Evolutionary conservation across 2,797 vertebrate species (phyloP), one percentile per base, ranked within the genome.

Genomic region (Neopelma chrysocephalum): DNA sequence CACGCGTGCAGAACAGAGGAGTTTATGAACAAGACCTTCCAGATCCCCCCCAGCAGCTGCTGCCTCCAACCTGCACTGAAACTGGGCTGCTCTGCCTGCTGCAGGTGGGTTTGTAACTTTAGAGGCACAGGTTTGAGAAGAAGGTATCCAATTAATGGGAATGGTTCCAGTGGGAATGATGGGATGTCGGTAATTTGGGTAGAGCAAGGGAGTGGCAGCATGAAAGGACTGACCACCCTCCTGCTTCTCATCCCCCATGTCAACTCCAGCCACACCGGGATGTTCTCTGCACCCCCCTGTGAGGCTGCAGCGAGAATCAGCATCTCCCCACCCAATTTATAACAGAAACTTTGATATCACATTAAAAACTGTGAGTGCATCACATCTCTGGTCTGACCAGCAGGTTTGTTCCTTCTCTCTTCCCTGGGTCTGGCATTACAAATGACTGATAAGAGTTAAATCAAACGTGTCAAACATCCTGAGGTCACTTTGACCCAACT

Each of bases 201-300:
- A 82, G n/a, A 91, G 18, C 0, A 0, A 40, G 38, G 45, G 54
- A 60, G 48, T 0, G 0, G 20, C 1, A 0, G 16, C 0, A 1
- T 3, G 3, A 34, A 76, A 79, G 0, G 2, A 62, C 0, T 43
- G 68, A 72, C 26, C 51, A 61, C 16, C 12, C 45, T 47, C 40
- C 68, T 50, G 87, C 32, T 75, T 53, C 69, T 36, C 43, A 75
- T 25, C 40, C 10, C 9, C 32, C 2, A 1, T 0, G 1, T 9
- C 36, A 83, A 51, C 15, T 64, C 13, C 57, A 42, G 73, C 15
- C 48, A 75, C 11, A 8, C 13, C 3, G 3, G 19, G 12, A 60
- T 15, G 56, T 38, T 73, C 76, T 78, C 64, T 45, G 56, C 79
- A 64, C 75, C 58, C 61, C 25, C 1, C 8, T 3, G 34, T 21